These are phyloP conservation scores for Monomorium pharaonis DNA, from an alignment of 1,140 invertebrate genomes.

Conservation along the genomic window DNA sequence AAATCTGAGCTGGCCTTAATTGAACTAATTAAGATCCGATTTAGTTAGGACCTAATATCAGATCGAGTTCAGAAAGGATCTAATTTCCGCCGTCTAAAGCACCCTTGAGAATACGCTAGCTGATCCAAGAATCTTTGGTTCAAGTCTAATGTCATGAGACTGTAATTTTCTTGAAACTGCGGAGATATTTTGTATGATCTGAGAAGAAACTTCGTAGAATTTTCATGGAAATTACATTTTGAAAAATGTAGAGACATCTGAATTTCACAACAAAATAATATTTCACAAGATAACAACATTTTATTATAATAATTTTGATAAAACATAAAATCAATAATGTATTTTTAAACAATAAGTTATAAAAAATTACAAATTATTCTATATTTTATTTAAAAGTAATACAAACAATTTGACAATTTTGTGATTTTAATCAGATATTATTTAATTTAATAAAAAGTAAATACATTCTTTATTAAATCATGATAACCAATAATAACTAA, in stretches of 20 bases:
- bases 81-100: neutral
- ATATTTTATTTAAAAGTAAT: too few relatives aligned
- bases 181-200: neutral
- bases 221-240: neutral
- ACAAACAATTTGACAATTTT: too few relatives aligned
- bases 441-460: too few relatives aligned
- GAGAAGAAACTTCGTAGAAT: neutral
- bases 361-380: neutral
- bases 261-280: neutral
- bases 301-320: neutral
- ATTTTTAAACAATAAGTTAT: neutral
- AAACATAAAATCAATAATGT: neutral
- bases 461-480: too few relatives aligned
- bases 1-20: neutral
- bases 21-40: slow-evolving; percentile 1
- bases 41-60: neutral
- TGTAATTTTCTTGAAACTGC: neutral
- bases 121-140: neutral
- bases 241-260: neutral
- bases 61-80: neutral
- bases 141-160: neutral
- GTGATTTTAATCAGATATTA: too few relatives aligned
- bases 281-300: neutral
- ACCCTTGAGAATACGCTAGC: neutral
- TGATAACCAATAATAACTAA: too few relatives aligned